Conservation (phyloP, 2,113 vertebrate genomes). For the Cyrtonyx montezumae region DNA sequence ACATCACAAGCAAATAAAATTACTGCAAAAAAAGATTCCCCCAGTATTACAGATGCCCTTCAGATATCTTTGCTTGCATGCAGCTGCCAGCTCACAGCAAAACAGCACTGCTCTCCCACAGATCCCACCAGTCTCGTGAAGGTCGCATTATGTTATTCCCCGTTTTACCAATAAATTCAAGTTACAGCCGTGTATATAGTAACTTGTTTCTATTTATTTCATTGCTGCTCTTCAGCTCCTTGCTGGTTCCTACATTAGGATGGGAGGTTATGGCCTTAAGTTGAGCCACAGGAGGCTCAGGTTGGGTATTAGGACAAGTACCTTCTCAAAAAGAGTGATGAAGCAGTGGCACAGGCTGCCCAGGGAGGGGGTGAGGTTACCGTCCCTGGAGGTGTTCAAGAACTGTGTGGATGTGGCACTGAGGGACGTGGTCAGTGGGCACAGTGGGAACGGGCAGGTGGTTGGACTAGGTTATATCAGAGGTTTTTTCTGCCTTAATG, state of each 20-base stretch:
- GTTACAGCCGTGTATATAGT: neutral
- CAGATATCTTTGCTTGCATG: neutral
- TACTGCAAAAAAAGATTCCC: neutral
- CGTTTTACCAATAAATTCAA: neutral
- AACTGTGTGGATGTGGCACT: too few relatives aligned
- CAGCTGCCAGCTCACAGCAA: neutral
- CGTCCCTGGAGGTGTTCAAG: too few relatives aligned
- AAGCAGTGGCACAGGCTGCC: too few relatives aligned
- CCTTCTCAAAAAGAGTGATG: too few relatives aligned
- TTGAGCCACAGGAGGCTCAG: too few relatives aligned
- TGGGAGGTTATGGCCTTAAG: too few relatives aligned
- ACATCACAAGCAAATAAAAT: neutral
- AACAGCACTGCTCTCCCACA: neutral
- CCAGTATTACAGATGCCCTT: neutral
- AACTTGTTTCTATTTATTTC: neutral
- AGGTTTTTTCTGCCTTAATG: too few relatives aligned
- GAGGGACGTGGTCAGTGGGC: too few relatives aligned
- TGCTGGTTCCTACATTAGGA: neutral
- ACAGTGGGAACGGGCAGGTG: too few relatives aligned
- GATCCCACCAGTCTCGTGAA: neutral
- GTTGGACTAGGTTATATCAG: too few relatives aligned
- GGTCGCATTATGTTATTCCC: neutral
- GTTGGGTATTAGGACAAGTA: too few relatives aligned
- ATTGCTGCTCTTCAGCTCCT: neutral
- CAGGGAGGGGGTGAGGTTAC: too few relatives aligned